Evolutionary conservation across 2,888 invertebrate genomes (phyloP).

Genomic region (Hemaris fuciformis): DNA sequence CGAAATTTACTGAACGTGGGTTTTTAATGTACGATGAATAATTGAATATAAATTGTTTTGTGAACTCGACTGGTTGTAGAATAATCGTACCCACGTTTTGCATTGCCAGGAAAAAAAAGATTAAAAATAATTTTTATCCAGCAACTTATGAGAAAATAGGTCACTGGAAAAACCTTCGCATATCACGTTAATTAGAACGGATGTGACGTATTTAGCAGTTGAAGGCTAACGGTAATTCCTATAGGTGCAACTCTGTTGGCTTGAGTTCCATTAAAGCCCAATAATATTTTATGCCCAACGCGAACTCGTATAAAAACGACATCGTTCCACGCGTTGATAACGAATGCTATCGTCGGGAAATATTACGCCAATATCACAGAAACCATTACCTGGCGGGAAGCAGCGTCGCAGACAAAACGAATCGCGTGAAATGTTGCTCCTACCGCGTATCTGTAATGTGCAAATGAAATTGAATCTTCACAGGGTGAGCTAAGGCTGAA

Average conservation of each 20-base stretch:
- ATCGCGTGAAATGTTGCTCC: conserved; percentile 50
- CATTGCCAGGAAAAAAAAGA: too few species aligned
- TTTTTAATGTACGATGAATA: conserved; percentile 13
- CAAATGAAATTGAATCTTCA: conserved; percentile 27
- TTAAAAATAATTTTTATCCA: too few species aligned
- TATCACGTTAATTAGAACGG: neutral
- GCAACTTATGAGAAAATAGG: neutral
- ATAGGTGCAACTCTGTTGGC: conserved; percentile 6
- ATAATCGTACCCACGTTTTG: conserved; percentile 14
- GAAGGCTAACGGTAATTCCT: neutral
- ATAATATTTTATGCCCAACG: conserved; percentile 33
- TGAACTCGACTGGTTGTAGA: conserved; percentile 23
- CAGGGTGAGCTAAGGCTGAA: conserved; percentile 35
- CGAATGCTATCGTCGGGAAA: conserved; percentile 63
- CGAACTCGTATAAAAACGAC: conserved; percentile 50
- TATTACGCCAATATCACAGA: conserved; percentile 66
- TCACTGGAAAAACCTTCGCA: too few species aligned
- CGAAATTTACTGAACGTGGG: conserved; percentile 9
- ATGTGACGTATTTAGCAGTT: neutral
- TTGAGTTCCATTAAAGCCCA: conserved; percentile 19
- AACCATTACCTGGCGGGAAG: conserved; percentile 60
- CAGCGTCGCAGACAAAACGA: conserved; percentile 59
- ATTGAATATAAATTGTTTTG: conserved; percentile 12
- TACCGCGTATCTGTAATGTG: conserved; percentile 16
- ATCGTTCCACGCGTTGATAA: conserved; percentile 55